A percentile compares a stretch with the other conserved stretches of the same genome.
Conservation (phyloP, 1,140 invertebrate species). For the Zaprionus africanus region DNA sequence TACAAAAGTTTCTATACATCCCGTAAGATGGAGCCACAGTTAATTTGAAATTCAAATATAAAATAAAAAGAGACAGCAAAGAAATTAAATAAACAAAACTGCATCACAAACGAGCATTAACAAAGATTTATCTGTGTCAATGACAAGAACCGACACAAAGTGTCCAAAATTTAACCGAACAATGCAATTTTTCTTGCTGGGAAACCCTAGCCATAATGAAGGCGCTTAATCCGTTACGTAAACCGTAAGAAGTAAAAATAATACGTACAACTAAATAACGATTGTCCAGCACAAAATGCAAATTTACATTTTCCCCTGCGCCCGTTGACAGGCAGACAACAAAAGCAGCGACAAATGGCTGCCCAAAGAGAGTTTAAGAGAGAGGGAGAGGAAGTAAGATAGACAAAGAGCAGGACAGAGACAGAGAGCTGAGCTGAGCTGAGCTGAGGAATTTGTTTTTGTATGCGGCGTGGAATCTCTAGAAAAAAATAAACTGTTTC, state of each 20-base stretch:
- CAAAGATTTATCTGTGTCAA: too few relatives aligned
- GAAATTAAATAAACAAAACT: too few relatives aligned
- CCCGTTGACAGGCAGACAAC: conserved; percentile 28
- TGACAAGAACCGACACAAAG: too few relatives aligned
- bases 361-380: conserved; percentile 8
- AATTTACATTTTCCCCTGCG: conserved; percentile 43
- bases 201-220: background rate
- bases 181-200: too few relatives aligned
- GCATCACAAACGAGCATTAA: too few relatives aligned
- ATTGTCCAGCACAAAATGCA: conserved; percentile 23
- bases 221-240: conserved; percentile 30
- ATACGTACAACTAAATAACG: conserved; percentile 36
- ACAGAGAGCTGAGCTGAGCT: background rate
- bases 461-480: conserved; percentile 4
- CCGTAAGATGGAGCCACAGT: too few relatives aligned
- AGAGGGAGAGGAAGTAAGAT: background rate
- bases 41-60: too few relatives aligned
- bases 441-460: conserved; percentile 14
- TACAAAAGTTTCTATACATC: too few relatives aligned
- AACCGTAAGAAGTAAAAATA: conserved; percentile 38
- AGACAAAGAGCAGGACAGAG: too few relatives aligned
- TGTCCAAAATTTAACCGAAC: too few relatives aligned
- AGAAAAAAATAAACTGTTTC: conserved; percentile 25
- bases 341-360: conserved; percentile 40
- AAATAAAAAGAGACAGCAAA: too few relatives aligned